A percentile compares a stretch with the other conserved stretches of the same genome.
phyloP scores from a whole-genome alignment of 2,888 invertebrate species.

The Andrena praecox region DNA sequence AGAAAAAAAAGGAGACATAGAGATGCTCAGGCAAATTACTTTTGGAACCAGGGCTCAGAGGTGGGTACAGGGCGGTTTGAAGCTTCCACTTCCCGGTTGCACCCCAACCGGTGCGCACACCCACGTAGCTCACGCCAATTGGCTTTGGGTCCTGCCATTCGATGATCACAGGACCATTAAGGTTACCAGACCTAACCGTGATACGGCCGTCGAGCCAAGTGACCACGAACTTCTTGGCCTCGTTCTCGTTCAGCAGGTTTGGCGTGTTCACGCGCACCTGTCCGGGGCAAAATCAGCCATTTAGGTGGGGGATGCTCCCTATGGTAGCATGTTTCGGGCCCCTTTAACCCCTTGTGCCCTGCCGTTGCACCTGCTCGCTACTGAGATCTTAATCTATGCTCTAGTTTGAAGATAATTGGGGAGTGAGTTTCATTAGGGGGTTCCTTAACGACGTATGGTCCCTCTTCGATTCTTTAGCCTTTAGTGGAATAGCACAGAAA shows the following conservation, averaged over 20 bases:
- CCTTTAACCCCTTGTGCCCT: not conserved
- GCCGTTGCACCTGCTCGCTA: not conserved
- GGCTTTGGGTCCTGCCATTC: conserved; percentile 88
- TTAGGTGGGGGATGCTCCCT: not conserved
- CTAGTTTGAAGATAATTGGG: no score
- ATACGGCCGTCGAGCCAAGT: conserved; percentile 87
- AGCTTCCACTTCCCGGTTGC: conserved; percentile 89
- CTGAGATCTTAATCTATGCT: no score
- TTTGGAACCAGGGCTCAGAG: conserved; percentile 48
- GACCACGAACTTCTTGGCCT: conserved; percentile 87
- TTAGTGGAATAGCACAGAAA: no score
- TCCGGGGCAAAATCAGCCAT: conserved; percentile 52
- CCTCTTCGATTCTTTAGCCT: no score
- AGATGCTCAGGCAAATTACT: conserved; percentile 56
- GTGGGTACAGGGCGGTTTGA: conserved; percentile 74
- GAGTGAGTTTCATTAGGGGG: no score
- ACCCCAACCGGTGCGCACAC: conserved; percentile 89
- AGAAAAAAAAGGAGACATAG: conserved; percentile 13
- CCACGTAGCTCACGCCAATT: conserved; percentile 88
- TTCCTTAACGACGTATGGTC: no score
- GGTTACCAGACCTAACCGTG: conserved; percentile 85
- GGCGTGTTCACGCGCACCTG: conserved; percentile 87
- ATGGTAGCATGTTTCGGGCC: not conserved
- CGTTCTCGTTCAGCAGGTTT: conserved; percentile 86
- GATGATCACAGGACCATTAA: conserved; percentile 86